Conservation (phyloP, 2,797 vertebrate species). For the Novumbra hubbsi region DNA sequence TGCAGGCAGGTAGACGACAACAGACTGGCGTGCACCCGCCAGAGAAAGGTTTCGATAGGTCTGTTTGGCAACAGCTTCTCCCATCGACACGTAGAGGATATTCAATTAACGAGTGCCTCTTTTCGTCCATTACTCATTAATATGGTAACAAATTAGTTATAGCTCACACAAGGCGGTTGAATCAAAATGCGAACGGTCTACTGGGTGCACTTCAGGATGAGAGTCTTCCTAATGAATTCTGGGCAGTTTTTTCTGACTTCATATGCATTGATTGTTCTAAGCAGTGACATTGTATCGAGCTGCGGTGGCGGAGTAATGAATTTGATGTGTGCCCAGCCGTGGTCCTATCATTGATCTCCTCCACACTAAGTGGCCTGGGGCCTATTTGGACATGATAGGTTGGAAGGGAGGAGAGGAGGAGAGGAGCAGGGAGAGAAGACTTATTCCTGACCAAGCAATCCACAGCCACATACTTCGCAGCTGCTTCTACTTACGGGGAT, state of each 20-base stretch:
- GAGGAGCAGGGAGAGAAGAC: constrained; percentile 12
- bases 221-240: constrained; percentile 36
- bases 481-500: neutral
- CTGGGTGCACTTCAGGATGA: neutral
- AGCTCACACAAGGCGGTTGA: neutral
- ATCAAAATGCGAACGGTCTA: neutral
- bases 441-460: neutral
- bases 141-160: neutral
- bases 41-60: neutral
- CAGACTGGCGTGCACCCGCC: neutral
- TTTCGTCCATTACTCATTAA: neutral
- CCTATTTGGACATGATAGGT: constrained; percentile 65
- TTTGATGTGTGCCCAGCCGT: constrained; percentile 54
- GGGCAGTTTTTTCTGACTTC: constrained; percentile 38
- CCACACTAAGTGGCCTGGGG: constrained; percentile 59
- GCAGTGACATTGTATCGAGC: constrained; percentile 54
- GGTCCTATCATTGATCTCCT: constrained; percentile 65
- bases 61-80: neutral
- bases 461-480: neutral
- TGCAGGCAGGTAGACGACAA: neutral
- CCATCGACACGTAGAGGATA: neutral
- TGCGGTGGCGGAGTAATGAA: constrained; percentile 64
- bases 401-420: neutral
- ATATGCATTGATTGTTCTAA: constrained; percentile 45
- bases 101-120: neutral